Evolutionary conservation across 2,888 invertebrate genomes (phyloP).

Genomic region (Ormyrus pomaceus): DNA sequence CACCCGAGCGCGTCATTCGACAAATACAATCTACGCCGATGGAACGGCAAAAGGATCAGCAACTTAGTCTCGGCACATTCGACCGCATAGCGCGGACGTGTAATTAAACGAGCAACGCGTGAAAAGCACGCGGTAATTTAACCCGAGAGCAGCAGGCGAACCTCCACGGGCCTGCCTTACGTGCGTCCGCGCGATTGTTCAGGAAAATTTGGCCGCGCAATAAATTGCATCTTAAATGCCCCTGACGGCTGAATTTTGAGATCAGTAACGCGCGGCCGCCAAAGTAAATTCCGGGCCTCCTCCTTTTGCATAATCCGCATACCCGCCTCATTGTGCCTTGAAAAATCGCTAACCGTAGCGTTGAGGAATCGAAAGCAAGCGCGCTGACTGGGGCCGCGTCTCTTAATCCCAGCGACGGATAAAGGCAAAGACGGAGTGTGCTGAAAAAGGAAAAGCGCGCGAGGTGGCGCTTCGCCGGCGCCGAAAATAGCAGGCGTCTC

Average conservation of each 20-base stretch:
- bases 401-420: conserved; percentile 22
- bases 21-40: no score
- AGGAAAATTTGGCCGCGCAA: conserved; percentile 33
- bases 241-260: conserved; percentile 1
- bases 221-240: conserved; percentile 53
- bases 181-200: conserved; percentile 30
- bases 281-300: conserved; percentile 42
- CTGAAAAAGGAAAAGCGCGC: conserved; percentile 38
- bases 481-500: conserved; percentile 44
- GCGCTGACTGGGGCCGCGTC: conserved; percentile 19
- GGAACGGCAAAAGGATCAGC: no score
- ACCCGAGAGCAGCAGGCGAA: no score
- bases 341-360: neutral
- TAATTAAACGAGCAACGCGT: no score
- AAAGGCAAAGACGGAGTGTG: conserved; percentile 21
- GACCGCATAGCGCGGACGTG: no score
- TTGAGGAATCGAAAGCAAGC: conserved; percentile 45
- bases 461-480: conserved; percentile 55
- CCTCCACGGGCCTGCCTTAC: no score
- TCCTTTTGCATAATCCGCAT: neutral
- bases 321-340: conserved; percentile 17
- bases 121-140: no score
- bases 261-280: conserved; percentile 25
- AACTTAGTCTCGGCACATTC: no score
- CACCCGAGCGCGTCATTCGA: no score